Base-by-base conservation (phyloP, 2,113 vertebrate species). In the Peromyscus leucopus region DNA sequence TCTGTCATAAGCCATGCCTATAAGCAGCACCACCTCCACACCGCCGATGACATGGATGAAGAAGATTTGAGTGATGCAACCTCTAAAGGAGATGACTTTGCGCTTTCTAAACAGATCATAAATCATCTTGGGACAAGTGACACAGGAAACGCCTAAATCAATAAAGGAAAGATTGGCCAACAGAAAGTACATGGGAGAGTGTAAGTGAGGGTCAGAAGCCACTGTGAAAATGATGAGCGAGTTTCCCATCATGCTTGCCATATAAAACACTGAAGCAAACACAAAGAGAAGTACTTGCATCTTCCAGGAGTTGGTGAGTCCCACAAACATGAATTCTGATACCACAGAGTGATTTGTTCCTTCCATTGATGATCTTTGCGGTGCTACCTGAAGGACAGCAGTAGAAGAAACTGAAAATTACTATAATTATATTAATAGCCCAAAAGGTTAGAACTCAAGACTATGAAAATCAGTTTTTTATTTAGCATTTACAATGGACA, bases 111-210 rank as follows among this genome's bases (percentile, higher is more conserved):
- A 69, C 24, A 97, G 67, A 19, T 96, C 96, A 65, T 57, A 89
- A 24, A 98, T 94, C 87, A 96, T 96, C 31, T 97, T 97, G 36
- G 98, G 98, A 6, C 91, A 93, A 9, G 92, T 89, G n/a, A 97
- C 85, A 16, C 95, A 95, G 2, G 94, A 94, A 89, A 95, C 78
- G 17, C 96, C 94, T 12, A 98, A 19, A 48, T 98, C 98, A 75
- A 97, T 89, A 63, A 98, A 95, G 28, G 98, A 98, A 42, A 98
- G 86, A 21, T 97, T 97, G 17, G 88, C 95, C 74, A 98, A 63
- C 2, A 98, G 93, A 42, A 98, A 98, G 83, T 97, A 98, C 98
- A 98, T 97, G 5, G 97, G 96, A 1, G 95, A 97, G 42, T 92
- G 93, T 36, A 98, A 92, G 46, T 80, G 87, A 90, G 72, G 31